Evolutionary conservation across 2,113 vertebrate species (phyloP), one percentile per base, ranked within the genome.

Genomic region (Phalacrocorax aristotelis): DNA sequence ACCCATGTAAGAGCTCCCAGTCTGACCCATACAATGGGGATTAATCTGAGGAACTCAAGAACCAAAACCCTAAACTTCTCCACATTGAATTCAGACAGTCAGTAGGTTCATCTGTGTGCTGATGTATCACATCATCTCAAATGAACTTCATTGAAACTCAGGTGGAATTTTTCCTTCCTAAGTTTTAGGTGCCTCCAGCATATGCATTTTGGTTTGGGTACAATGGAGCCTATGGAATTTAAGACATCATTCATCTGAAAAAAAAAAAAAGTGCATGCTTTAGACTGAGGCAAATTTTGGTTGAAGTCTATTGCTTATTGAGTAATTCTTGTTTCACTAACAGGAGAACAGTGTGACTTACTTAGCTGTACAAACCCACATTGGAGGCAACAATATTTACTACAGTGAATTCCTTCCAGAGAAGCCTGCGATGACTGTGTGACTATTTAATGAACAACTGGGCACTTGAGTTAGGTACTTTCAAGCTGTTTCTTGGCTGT

Each of bases 1-100:
- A 52, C 7, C 20, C 1, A 21, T 23, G 13, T 49, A 4, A 64
- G 20, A 70, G 25, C 9, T 89, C 10, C 2, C n/a, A 74, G 0
- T 15, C 34, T 86, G 29, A 13, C 34, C 22, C 14, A 78, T 18
- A 60, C n/a, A 34, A 27, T 1, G 6, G 20, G 12, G 15, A 69
- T 57, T 54, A 32, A 83, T 48, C 20, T n/a, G n/a, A 74, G 18
- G 23, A 84, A 51, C 25, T 76, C 23, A 58, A 69, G 69, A 93
- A 68, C 3, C 11, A 64, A 71, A 89, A 18, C 2, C 6, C 15
- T 55, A n/a, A 81, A 4, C 4, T 86, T 70, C 42, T 95, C n/a
- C 30, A 71, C 13, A 29, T 6, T 23, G 23, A 83, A 38, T 74
- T 77, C 76, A 93, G n/a, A 49, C 17, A 75, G 16, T 30, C 21